A percentile compares a stretch with the other conserved stretches of the same genome.
Evolutionary conservation across 2,888 invertebrate genomes (phyloP).

Genomic region (Temnothorax unifasciatus): DNA sequence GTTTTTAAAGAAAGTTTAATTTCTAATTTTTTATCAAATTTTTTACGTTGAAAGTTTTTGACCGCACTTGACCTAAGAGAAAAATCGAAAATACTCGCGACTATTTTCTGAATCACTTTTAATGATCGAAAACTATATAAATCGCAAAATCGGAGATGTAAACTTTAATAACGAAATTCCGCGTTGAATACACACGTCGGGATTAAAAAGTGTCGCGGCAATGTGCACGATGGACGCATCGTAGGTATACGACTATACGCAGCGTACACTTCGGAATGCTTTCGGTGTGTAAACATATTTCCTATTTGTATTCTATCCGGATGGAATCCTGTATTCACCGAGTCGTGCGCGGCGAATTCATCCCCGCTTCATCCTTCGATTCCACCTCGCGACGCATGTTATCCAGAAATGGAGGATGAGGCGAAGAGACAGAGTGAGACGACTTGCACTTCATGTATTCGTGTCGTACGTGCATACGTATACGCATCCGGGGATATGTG

Average conservation of each 20-base stretch:
- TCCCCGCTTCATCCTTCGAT: conserved; percentile 52
- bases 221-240: conserved; percentile 7
- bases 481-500: too few species aligned
- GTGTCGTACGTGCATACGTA: neutral
- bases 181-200: conserved; percentile 6
- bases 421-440: conserved; percentile 47
- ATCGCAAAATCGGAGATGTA: neutral
- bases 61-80: neutral
- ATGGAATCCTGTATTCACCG: conserved; percentile 69
- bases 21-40: neutral
- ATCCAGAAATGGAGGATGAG: conserved; percentile 17
- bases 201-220: conserved; percentile 48
- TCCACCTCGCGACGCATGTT: conserved; percentile 23
- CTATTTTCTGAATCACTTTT: neutral
- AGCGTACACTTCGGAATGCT: conserved; percentile 36
- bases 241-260: conserved; percentile 29
- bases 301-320: conserved; percentile 83
- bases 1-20: neutral
- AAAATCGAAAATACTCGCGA: neutral
- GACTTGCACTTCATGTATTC: conserved; percentile 19
- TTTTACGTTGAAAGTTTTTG: neutral
- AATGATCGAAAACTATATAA: neutral
- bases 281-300: conserved; percentile 82
- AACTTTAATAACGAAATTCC: conserved; percentile 19
- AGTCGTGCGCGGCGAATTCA: conserved; percentile 52